Conservation (phyloP, 2,113 vertebrate genomes). For the Myxocyprinus asiaticus region DNA sequence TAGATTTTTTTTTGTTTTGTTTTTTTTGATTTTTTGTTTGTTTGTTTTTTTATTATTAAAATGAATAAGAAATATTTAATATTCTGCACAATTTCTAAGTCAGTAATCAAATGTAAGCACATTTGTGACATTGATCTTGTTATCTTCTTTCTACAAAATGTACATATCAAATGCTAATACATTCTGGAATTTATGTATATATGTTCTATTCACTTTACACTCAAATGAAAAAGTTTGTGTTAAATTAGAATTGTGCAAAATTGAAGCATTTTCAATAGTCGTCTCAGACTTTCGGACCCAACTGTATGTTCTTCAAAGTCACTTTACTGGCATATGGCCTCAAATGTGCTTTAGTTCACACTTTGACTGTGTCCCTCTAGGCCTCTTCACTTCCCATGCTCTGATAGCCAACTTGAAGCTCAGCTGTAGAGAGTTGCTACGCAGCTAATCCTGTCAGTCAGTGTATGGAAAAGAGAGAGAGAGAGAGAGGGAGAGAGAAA, state of each 20-base stretch:
- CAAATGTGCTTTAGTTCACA: not conserved
- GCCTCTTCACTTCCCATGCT: constrained; percentile 19
- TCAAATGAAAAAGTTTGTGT: no score
- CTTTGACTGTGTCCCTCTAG: constrained; percentile 12
- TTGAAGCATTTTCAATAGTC: not conserved
- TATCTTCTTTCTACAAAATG: no score
- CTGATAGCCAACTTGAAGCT: constrained; percentile 23
- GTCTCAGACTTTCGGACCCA: not conserved
- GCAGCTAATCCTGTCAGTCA: constrained; percentile 71
- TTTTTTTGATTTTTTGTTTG: no score
- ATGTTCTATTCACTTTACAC: no score
- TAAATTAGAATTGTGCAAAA: not conserved
- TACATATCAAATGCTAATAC: no score
- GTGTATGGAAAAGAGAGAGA: constrained; percentile 28
- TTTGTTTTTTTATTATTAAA: no score
- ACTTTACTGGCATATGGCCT: not conserved
- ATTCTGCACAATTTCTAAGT: no score
- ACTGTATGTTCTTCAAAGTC: not conserved
- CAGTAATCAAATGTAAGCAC: no score
- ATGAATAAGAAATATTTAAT: no score
- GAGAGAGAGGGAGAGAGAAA: not conserved
- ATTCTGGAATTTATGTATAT: no score
- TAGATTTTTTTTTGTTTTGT: no score
- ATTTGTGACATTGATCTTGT: no score
- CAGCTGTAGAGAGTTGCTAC: constrained; percentile 53